Evolutionary conservation across 2,113 vertebrate genomes (phyloP), one percentile per base, ranked within the genome.

Genomic region (Eclectus roratus): DNA sequence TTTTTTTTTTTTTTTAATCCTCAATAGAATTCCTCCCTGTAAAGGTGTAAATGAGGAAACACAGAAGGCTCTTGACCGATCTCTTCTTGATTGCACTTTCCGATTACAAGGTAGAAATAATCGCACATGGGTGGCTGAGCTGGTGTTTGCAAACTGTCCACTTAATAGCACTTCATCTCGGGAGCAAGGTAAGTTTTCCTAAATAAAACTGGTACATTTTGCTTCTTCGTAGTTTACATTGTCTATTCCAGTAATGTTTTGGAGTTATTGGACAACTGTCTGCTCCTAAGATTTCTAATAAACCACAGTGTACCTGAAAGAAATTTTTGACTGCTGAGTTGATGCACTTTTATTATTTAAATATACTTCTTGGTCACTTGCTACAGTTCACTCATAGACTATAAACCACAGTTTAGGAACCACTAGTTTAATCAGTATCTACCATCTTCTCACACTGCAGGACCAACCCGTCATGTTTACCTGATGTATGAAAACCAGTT

Each of bases 71-170:
- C 97, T 99, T 83, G 99, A 99, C 68, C 98, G 98, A 35, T 99
- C 98, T 88, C 98, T 99, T 69, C 98, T 99, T 60, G 99, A 99
- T 97, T 99, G 99, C 98, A 99, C 99, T 97, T 99, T 99, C 97
- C 98, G 99, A 52, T 97, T 99, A 93, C 99, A 99, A 98, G 99
- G 99, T 94, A 98, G 99, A 97, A 99, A 99, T 97, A 99, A 99
- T 94, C 98, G 99, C 90, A 99, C 99, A 0, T 99, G 99, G 99
- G 99, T 99, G 95, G 99, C 99, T 70, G 99, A 99, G 94, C 97
- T 99, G 96, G 98, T 99, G 84, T 99, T 99, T 98, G 98, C 99
- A 93, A 99, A 99, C 97, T 99, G 99, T 93, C 99, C 99, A 0
- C 98, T 99, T 55, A 99, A 98, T 97, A 99, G 99, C 97, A 99